These are phyloP conservation scores for Philotrypesis tridentata DNA, from an alignment of 1,140 invertebrate species.

Conservation along the genomic window DNA sequence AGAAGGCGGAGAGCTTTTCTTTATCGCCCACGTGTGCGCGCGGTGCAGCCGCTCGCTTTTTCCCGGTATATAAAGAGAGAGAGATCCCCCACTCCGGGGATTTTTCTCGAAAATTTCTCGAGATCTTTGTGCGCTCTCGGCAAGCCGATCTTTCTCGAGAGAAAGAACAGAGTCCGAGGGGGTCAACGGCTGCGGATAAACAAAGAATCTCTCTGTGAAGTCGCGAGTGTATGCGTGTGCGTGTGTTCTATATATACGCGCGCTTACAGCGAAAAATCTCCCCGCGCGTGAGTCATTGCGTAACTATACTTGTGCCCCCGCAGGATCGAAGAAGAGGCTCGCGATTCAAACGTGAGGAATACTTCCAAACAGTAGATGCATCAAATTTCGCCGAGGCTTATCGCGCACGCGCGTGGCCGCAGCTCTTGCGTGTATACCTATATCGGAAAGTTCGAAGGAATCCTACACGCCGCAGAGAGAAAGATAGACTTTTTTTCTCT, in stretches of 20 bases:
- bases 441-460: no score
- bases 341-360: background rate
- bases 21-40: slow-evolving; percentile 3
- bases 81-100: no score
- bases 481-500: no score
- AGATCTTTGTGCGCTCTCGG: background rate
- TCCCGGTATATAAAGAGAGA: no score
- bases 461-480: no score
- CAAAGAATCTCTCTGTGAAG: background rate
- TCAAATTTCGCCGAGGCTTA: background rate
- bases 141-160: background rate
- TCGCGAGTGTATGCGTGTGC: no score
- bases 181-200: background rate
- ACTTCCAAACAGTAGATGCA: background rate
- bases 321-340: background rate
- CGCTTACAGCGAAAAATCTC: background rate
- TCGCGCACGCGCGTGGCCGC: background rate
- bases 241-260: background rate
- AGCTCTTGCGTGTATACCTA: no score
- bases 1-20: slow-evolving; percentile 16
- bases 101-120: background rate
- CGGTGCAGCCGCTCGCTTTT: no score
- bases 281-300: background rate
- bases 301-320: no score
- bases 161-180: background rate